Conservation (phyloP, 2,888 invertebrate genomes). For the Leistus spinibarbis region DNA sequence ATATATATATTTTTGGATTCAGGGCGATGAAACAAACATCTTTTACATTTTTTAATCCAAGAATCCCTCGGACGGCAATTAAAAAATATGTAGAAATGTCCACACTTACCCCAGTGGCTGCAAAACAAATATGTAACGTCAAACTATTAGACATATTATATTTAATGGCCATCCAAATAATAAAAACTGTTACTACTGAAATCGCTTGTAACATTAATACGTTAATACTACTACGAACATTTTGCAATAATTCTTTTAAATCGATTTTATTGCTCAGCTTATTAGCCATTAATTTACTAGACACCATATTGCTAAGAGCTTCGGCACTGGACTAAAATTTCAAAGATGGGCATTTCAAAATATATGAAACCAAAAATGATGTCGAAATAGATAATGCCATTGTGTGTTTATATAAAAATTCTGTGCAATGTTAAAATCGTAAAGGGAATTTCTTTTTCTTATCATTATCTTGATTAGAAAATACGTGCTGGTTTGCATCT, state of each 20-base stretch:
- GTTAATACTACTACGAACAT: constrained; percentile 40
- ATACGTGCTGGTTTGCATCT: not conserved
- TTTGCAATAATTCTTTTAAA: constrained; percentile 34
- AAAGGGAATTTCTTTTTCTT: not conserved
- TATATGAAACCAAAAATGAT: not conserved
- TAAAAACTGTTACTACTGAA: constrained; percentile 42
- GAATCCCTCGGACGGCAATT: no score
- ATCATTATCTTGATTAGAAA: not conserved
- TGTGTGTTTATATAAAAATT: not conserved
- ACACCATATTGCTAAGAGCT: not conserved
- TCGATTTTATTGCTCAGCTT: not conserved
- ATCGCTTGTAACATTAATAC: constrained; percentile 43
- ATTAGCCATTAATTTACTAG: constrained; percentile 13
- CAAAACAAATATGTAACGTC: constrained; percentile 53
- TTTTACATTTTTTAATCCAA: no score
- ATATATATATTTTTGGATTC: no score
- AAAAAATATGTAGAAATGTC: not conserved
- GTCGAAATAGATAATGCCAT: not conserved
- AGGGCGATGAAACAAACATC: no score
- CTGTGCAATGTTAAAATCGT: not conserved
- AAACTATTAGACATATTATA: constrained; percentile 23
- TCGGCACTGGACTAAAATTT: not conserved
- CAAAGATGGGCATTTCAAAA: not conserved
- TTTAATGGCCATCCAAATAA: constrained; percentile 42
- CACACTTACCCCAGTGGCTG: constrained; percentile 52